Conservation (phyloP, 2,113 vertebrate genomes). For the Setophaga petechia region DNA sequence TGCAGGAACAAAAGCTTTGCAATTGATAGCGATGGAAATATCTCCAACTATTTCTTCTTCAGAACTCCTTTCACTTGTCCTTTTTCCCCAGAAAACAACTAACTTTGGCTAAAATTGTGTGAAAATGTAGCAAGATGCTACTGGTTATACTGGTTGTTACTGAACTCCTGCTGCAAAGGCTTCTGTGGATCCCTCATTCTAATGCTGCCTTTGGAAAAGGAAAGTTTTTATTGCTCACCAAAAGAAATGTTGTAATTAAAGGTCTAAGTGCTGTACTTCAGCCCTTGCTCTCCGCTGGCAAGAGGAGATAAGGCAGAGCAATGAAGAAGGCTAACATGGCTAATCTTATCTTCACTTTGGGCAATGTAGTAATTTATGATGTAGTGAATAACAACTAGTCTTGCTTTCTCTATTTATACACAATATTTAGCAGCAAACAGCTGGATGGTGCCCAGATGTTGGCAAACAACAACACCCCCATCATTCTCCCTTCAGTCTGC, state of each 20-base stretch:
- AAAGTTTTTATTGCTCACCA: not conserved
- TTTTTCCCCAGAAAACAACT: not conserved
- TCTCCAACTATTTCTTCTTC: not conserved
- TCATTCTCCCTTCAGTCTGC: not conserved
- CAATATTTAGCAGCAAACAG: not conserved
- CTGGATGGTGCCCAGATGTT: not conserved
- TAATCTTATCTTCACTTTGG: not conserved
- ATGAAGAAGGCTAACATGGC: not conserved
- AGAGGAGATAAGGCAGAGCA: not conserved
- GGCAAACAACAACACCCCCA: accelerated
- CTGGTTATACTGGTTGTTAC: not conserved
- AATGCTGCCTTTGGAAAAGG: not conserved
- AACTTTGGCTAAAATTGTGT: not conserved
- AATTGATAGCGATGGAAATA: not conserved
- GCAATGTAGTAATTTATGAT: not conserved
- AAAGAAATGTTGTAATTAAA: not conserved
- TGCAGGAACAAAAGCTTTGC: not conserved
- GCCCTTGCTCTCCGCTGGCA: not conserved
- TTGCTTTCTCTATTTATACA: not conserved
- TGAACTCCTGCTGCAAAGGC: not conserved
- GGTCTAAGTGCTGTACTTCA: not conserved
- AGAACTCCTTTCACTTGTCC: not conserved
- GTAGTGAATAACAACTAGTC: not conserved
- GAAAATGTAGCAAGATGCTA: not conserved
- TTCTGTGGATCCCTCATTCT: not conserved